Conservation (phyloP, 1,140 invertebrate species). For the Drosophila murphyi region DNA sequence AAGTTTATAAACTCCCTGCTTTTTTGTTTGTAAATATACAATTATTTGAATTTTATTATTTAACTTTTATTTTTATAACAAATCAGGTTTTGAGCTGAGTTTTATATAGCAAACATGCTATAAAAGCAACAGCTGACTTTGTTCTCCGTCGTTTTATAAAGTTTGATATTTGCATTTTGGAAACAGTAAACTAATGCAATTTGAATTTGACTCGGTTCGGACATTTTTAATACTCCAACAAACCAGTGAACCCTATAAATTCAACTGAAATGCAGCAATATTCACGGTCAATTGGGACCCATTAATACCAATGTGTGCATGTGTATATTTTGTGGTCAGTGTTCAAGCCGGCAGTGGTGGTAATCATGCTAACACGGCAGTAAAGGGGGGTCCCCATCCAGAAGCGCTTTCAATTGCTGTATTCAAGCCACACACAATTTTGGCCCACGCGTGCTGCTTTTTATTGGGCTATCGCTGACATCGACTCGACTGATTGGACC, state of each 20-base stretch:
- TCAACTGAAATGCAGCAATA: constrained; percentile 18
- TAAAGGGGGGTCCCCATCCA: not conserved
- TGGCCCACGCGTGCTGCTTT: constrained; percentile 34
- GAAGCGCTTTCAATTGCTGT: constrained; percentile 35
- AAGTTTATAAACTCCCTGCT: no score
- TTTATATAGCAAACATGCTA: no score
- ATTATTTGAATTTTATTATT: no score
- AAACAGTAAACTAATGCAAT: not conserved
- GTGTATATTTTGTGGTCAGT: constrained; percentile 30
- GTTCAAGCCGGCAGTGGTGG: not conserved
- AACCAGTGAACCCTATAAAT: constrained; percentile 43
- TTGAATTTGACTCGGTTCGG: constrained; percentile 14
- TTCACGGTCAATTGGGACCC: constrained; percentile 42
- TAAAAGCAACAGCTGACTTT: no score
- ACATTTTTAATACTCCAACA: constrained; percentile 41
- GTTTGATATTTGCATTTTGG: not conserved
- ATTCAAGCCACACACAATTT: not conserved
- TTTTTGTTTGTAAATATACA: no score
- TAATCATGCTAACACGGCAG: not conserved
- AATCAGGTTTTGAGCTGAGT: no score
- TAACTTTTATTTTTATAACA: no score
- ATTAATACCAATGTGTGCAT: constrained; percentile 36
- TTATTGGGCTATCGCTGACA: constrained; percentile 29
- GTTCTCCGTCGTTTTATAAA: no score
- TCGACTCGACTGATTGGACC: constrained; percentile 22